Evolutionary conservation across 2,888 invertebrate genomes (phyloP).

Genomic region (Torymus texanus): DNA sequence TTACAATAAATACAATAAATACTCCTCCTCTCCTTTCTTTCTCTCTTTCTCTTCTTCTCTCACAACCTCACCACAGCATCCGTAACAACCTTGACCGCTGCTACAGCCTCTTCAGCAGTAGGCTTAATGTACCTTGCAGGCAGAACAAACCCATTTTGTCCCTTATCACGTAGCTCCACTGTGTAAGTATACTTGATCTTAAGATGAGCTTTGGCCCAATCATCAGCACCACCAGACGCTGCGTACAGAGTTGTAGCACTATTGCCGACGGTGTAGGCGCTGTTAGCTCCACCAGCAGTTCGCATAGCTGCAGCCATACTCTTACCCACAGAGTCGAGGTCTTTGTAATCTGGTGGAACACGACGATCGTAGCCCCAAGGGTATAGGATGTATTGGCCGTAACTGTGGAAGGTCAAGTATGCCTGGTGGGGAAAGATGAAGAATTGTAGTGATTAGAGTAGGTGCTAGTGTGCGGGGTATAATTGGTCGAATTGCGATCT

Average conservation of each 20-base stretch:
- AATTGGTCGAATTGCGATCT: too few relatives aligned
- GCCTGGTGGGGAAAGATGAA: slow-evolving; percentile 77
- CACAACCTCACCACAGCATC: slow-evolving; percentile 68
- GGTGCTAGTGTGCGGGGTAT: too few relatives aligned
- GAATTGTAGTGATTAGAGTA: not conserved
- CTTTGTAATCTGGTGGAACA: slow-evolving; percentile 83
- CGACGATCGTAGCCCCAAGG: slow-evolving; percentile 90
- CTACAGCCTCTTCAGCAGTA: slow-evolving; percentile 85
- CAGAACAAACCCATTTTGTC: slow-evolving; percentile 89
- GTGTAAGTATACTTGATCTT: slow-evolving; percentile 93
- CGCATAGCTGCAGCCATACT: slow-evolving; percentile 83
- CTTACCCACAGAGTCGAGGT: slow-evolving; percentile 83
- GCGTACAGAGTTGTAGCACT: slow-evolving; percentile 88
- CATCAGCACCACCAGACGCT: slow-evolving; percentile 89
- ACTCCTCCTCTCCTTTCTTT: too few relatives aligned
- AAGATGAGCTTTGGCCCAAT: slow-evolving; percentile 92
- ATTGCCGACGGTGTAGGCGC: slow-evolving; percentile 83
- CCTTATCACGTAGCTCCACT: slow-evolving; percentile 90
- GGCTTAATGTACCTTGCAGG: slow-evolving; percentile 86
- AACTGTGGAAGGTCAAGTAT: slow-evolving; percentile 88
- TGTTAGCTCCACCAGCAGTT: slow-evolving; percentile 78
- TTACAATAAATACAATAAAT: not conserved
- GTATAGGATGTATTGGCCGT: slow-evolving; percentile 89
- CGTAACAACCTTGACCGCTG: slow-evolving; percentile 82
- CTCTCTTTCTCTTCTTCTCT: too few relatives aligned